A percentile compares a stretch with the other conserved stretches of the same genome.
These are phyloP conservation scores for Erythrolamprus reginae DNA, from an alignment of 2,113 vertebrate species.

Conservation along the genomic window DNA sequence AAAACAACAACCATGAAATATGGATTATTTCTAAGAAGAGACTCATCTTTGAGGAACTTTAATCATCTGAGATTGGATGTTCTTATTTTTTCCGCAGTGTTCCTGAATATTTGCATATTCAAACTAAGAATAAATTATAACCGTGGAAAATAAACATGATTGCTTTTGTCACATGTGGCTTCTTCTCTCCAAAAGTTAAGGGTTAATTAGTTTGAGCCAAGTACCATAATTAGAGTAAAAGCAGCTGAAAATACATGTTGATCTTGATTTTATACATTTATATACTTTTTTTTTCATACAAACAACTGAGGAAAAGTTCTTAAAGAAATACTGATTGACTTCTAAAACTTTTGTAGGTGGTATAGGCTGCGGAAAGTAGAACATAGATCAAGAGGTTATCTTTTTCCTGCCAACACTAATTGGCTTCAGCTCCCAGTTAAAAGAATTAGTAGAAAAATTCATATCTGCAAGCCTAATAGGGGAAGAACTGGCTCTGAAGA, in stretches of 20 bases:
- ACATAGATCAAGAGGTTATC: background rate
- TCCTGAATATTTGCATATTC: background rate
- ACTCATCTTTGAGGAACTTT: background rate
- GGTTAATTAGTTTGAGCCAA: background rate
- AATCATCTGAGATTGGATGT: background rate
- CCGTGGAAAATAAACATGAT: background rate
- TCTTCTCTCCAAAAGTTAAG: background rate
- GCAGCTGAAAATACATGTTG: background rate
- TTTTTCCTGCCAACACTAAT: background rate
- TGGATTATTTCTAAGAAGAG: background rate
- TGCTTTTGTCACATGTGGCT: background rate
- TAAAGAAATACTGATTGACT: background rate
- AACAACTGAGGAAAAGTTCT: background rate
- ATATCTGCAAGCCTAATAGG: background rate
- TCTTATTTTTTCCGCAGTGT: background rate
- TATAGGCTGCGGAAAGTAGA: background rate
- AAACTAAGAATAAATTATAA: background rate
- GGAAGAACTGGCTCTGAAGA: background rate
- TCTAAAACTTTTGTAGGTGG: background rate
- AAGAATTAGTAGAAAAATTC: background rate
- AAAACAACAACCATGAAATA: background rate
- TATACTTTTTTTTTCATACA: too few species aligned
- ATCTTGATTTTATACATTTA: background rate
- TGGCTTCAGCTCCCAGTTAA: background rate
- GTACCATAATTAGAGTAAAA: background rate